Percentiles rank a stretch among this genome's conserved stretches.
Conservation (phyloP, 1,140 invertebrate species). For the Saccostrea echinata region DNA sequence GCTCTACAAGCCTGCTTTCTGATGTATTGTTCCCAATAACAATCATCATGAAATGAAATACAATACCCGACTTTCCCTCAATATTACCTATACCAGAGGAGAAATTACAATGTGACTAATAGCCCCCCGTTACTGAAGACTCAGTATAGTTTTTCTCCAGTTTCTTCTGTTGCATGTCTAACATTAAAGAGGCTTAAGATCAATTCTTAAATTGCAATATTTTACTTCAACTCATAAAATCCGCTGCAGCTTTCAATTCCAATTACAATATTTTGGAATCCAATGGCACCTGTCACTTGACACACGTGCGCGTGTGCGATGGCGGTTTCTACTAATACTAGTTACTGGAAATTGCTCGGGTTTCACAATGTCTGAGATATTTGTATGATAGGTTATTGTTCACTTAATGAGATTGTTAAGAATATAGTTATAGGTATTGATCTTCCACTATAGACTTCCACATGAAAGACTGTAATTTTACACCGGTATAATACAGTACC, state of each 20-base stretch:
- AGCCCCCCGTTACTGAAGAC: not conserved
- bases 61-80: slow-evolving; percentile 23
- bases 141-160: not conserved
- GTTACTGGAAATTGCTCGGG: not conserved
- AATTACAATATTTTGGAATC: slow-evolving; percentile 27
- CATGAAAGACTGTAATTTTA: not conserved
- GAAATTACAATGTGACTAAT: not conserved
- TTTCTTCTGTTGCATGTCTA: slow-evolving; percentile 2
- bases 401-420: slow-evolving; percentile 30
- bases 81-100: slow-evolving; percentile 11
- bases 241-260: not conserved
- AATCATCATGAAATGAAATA: slow-evolving; percentile 33
- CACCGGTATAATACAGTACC: no score
- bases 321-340: not conserved
- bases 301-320: not conserved
- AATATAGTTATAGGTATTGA: slow-evolving; percentile 20
- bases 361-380: not conserved
- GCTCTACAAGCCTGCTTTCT: not conserved
- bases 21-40: slow-evolving; percentile 38
- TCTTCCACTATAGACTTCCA: not conserved
- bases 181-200: not conserved
- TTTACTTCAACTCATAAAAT: slow-evolving; percentile 33
- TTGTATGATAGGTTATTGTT: not conserved
- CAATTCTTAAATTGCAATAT: not conserved
- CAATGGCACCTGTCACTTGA: not conserved